Conservation (phyloP, 2,888 invertebrate species). For the Leptogaster cylindrica region DNA sequence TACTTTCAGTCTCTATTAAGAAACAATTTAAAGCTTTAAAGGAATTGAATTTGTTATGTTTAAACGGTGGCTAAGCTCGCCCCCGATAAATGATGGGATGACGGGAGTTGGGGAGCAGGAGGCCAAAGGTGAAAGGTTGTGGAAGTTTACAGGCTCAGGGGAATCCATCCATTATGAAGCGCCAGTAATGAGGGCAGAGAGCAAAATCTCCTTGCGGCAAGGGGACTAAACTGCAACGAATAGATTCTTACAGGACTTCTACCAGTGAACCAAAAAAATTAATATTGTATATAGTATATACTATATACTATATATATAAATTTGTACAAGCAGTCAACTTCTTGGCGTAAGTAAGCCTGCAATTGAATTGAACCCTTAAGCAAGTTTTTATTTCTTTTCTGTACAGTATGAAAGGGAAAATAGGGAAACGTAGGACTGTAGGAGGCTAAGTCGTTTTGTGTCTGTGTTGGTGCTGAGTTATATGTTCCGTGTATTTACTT, state of each 20-base stretch:
- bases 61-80: slow-evolving; percentile 16
- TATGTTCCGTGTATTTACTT: slow-evolving; percentile 12
- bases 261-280: not conserved
- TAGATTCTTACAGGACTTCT: slow-evolving; percentile 9
- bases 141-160: slow-evolving; percentile 17
- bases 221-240: slow-evolving; percentile 32
- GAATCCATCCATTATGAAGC: slow-evolving; percentile 19
- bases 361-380: slow-evolving; percentile 41
- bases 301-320: too few species aligned
- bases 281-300: slow-evolving; percentile 18
- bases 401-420: slow-evolving; percentile 31
- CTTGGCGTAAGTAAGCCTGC: slow-evolving; percentile 37
- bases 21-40: slow-evolving; percentile 27
- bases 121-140: slow-evolving; percentile 19
- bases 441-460: slow-evolving; percentile 5
- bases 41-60: slow-evolving; percentile 20
- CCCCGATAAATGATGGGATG: slow-evolving; percentile 3
- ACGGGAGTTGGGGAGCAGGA: slow-evolving; percentile 8
- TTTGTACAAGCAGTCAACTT: slow-evolving; percentile 31
- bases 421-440: too few species aligned
- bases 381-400: slow-evolving; percentile 27
- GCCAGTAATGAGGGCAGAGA: slow-evolving; percentile 35
- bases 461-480: slow-evolving; percentile 13
- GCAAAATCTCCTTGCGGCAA: slow-evolving; percentile 8
- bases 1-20: slow-evolving; percentile 8